A percentile compares a stretch with the other conserved stretches of the same genome.
phyloP scores from a whole-genome alignment of 2,888 invertebrate genomes.

The Scaptomyza polygonia region DNA sequence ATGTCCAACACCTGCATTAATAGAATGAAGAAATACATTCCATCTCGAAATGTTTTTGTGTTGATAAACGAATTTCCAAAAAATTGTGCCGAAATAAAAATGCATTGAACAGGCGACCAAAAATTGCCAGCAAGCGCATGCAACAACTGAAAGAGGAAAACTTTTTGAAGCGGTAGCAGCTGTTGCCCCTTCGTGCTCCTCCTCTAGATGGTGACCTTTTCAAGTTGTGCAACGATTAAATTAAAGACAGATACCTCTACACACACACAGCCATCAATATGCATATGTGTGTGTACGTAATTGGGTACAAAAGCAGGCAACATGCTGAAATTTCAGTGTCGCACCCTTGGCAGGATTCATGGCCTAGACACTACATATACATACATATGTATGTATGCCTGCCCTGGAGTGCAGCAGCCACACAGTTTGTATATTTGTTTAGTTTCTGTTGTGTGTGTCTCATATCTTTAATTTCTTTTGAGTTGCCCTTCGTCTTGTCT shows the following conservation, averaged over 20 bases:
- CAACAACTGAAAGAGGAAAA: slow-evolving; percentile 3
- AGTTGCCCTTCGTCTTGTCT: slow-evolving; percentile 6
- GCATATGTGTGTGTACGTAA: background rate
- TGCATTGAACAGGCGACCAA: slow-evolving; percentile 66
- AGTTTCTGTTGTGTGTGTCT: slow-evolving; percentile 19
- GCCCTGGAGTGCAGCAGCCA: slow-evolving; percentile 42
- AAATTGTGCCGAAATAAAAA: slow-evolving; percentile 70
- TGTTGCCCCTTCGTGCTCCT: background rate
- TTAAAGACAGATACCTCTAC: slow-evolving; percentile 18
- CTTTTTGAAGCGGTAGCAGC: slow-evolving; percentile 39
- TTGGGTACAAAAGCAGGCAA: slow-evolving; percentile 21
- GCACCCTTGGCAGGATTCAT: slow-evolving; percentile 43
- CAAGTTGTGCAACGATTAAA: slow-evolving; percentile 61
- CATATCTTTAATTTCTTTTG: slow-evolving; percentile 25
- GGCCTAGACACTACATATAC: slow-evolving; percentile 41
- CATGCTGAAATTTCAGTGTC: slow-evolving; percentile 17
- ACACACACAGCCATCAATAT: background rate
- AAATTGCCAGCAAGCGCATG: slow-evolving; percentile 42
- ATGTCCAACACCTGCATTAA: slow-evolving; percentile 11
- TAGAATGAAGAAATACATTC: background rate
- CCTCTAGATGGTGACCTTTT: slow-evolving; percentile 48
- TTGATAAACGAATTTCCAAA: slow-evolving; percentile 15
- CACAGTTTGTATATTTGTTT: slow-evolving; percentile 22
- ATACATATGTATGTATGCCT: no score
- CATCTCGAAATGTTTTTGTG: background rate